Evolutionary conservation across 37 sponge, comb jelly and placozoan genomes (phyloP).

Genomic region (Halisarca cf. caerulea): DNA sequence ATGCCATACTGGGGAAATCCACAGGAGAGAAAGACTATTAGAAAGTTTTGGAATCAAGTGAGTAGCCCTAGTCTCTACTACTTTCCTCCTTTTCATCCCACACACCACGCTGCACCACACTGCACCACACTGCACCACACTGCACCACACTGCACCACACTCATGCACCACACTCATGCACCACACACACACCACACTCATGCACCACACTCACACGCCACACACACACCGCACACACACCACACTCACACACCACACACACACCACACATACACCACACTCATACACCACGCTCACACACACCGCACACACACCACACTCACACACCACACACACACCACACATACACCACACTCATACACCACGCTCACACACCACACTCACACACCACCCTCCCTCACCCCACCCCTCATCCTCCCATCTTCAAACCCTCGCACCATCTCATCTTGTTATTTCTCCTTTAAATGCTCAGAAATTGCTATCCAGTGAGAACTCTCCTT

Average conservation of each 20-base stretch:
- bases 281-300: no score
- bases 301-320: no score
- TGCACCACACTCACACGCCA: neutral
- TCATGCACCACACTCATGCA: neutral
- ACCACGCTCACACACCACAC: no score
- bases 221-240: no score
- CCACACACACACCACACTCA: neutral
- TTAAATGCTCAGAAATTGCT: slow-evolving; percentile 53
- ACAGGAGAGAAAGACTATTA: slow-evolving; percentile 81
- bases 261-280: no score
- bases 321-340: no score
- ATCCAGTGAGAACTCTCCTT: slow-evolving; percentile 77
- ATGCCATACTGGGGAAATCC: slow-evolving; percentile 96
- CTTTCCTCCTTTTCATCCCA: neutral
- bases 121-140: neutral
- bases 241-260: no score
- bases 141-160: neutral
- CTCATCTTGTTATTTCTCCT: neutral
- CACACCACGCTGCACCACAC: neutral
- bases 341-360: no score
- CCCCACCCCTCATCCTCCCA: no score
- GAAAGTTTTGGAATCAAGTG: slow-evolving; percentile 93
- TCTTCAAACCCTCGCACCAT: neutral
- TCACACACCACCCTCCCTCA: no score
- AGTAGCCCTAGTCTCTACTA: neutral